Conservation (phyloP, 2,888 invertebrate species). For the Hypena proboscidalis region DNA sequence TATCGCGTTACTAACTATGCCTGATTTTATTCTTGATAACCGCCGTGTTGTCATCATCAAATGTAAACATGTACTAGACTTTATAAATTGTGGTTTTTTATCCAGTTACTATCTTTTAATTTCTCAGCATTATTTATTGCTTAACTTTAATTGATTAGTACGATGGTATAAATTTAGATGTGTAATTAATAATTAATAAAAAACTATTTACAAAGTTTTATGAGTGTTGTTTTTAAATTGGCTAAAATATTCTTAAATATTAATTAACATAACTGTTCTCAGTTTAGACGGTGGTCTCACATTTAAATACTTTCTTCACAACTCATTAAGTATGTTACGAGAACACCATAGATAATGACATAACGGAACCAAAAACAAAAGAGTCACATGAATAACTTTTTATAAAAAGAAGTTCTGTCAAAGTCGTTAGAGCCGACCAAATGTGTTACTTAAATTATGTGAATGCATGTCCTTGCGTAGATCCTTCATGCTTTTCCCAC, state of each 20-base stretch:
- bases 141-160: too few relatives aligned
- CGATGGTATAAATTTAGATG: too few relatives aligned
- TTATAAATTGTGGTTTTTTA: too few relatives aligned
- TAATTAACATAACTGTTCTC: too few relatives aligned
- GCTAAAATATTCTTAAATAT: too few relatives aligned
- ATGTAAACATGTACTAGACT: conserved; percentile 5
- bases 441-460: conserved; percentile 39
- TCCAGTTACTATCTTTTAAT: too few relatives aligned
- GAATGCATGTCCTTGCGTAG: conserved; percentile 45
- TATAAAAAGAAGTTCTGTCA: conserved; percentile 41
- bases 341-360: conserved; percentile 15
- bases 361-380: conserved; percentile 41
- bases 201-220: too few relatives aligned
- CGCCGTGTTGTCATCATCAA: conserved; percentile 16
- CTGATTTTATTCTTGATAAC: conserved; percentile 31
- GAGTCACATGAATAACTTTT: conserved; percentile 42
- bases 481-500: conserved; percentile 61
- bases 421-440: conserved; percentile 46
- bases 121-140: too few relatives aligned
- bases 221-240: not conserved
- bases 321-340: conserved; percentile 10
- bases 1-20: conserved; percentile 36
- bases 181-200: too few relatives aligned
- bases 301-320: not conserved
- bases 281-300: too few relatives aligned